A percentile compares a stretch with the other conserved stretches of the same genome.
These are phyloP conservation scores for Heterotis niloticus DNA, from an alignment of 2,113 vertebrate genomes.

Conservation along the genomic window DNA sequence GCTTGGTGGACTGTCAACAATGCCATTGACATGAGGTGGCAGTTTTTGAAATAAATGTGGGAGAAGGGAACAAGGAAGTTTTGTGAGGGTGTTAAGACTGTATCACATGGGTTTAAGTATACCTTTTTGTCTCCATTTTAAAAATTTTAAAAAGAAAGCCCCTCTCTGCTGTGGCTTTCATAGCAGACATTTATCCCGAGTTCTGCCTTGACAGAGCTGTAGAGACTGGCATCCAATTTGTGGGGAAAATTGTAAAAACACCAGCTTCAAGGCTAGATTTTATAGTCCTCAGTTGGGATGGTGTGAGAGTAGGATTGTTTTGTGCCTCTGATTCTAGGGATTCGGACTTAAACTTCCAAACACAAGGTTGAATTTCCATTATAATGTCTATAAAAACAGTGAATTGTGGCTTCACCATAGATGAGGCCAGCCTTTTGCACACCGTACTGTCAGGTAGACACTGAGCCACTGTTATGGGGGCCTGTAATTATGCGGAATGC, in stretches of 20 bases:
- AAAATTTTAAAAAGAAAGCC: background rate
- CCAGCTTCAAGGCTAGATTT: background rate
- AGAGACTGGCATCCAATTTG: background rate
- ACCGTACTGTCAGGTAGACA: no score
- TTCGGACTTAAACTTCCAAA: no score
- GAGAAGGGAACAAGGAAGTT: background rate
- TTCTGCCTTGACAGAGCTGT: background rate
- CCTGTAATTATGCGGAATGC: no score
- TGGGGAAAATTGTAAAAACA: background rate
- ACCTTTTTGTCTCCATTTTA: background rate
- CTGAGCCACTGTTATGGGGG: no score
- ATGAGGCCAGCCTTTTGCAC: no score
- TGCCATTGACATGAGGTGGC: slow-evolving; percentile 1
- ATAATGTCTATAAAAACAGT: no score
- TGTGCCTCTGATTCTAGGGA: background rate
- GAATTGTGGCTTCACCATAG: no score
- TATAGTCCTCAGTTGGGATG: background rate
- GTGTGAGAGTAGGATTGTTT: background rate
- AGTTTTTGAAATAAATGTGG: background rate
- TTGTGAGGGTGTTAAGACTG: background rate
- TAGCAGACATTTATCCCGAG: background rate
- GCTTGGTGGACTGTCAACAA: background rate
- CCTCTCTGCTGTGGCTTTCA: background rate
- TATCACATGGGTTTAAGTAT: background rate
- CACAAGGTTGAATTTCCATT: no score